These are phyloP conservation scores for Drosophila kanekoi DNA, from an alignment of 2,888 invertebrate genomes.

Conservation along the genomic window DNA sequence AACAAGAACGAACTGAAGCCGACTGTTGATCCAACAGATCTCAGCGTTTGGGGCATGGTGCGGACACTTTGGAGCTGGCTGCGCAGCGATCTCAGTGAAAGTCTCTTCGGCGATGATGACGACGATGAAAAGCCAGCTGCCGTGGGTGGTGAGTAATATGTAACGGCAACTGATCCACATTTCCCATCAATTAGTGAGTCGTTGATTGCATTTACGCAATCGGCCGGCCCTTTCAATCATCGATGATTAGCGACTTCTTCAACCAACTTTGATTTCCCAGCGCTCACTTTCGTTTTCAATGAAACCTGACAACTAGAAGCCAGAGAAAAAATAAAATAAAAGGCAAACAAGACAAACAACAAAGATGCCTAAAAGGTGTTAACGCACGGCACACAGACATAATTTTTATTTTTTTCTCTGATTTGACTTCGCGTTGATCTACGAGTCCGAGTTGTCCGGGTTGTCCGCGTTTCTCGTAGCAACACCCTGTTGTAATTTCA, in stretches of 20 bases:
- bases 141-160: slow-evolving; percentile 73
- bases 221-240: slow-evolving; percentile 22
- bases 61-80: slow-evolving; percentile 82
- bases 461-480: slow-evolving; percentile 32
- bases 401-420: slow-evolving; percentile 7
- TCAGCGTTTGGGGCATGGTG: slow-evolving; percentile 81
- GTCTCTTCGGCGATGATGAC: slow-evolving; percentile 71
- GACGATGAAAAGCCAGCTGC: slow-evolving; percentile 60
- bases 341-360: slow-evolving; percentile 14
- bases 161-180: slow-evolving; percentile 23
- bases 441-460: slow-evolving; percentile 17
- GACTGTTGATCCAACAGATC: slow-evolving; percentile 62
- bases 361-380: slow-evolving; percentile 58
- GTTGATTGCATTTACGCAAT: slow-evolving; percentile 45
- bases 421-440: slow-evolving; percentile 24
- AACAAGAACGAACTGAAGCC: slow-evolving; percentile 75
- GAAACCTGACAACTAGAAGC: slow-evolving; percentile 53
- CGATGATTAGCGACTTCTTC: slow-evolving; percentile 60
- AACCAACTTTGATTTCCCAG: slow-evolving; percentile 50
- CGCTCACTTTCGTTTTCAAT: slow-evolving; percentile 77
- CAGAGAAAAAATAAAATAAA: slow-evolving; percentile 8
- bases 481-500: slow-evolving; percentile 65
- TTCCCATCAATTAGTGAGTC: slow-evolving; percentile 51
- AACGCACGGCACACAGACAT: slow-evolving; percentile 42
- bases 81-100: slow-evolving; percentile 81